Evolutionary conservation across 2,797 vertebrate genomes (phyloP), one percentile per base, ranked within the genome.

Genomic region (Astyanax mexicanus): DNA sequence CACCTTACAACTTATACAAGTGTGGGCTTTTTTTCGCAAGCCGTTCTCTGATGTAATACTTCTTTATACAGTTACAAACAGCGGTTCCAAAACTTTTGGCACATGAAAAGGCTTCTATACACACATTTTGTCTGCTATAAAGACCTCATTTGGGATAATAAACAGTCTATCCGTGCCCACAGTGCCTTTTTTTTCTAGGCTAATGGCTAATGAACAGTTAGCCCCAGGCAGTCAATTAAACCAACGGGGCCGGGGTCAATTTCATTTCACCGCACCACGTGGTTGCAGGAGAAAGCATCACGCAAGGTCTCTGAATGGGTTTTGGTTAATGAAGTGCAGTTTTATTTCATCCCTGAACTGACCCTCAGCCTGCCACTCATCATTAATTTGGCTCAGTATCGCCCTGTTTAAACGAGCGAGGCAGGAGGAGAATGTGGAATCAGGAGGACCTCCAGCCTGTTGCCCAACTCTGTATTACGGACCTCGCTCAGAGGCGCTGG

Each of bases 121-220:
- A 69, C 69, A 51, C 17, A 40, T 69, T 27, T 32, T 17, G 25
- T 15, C 27, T 38, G 37, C 37, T 21, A 32, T 61, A 9, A 37
- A 37, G 32, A 61, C 8, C 42, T 58, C 52, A 72, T 44, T 54
- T 67, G 69, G 7, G 42, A 25, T 8, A 6, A 45, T 54, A 54
- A 61, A 60, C 23, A 23, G 12, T 62, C 57, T 71, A 45, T 67
- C 38, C 19, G 12, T 40, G 17, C 38, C 69, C 51, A 23, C 58
- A 32, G 51, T 42, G 52, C 51, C 61, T 67, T 61, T 32, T 64
- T 66, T n/a, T 13, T n/a, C n/a, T n/a, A n/a, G n/a, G n/a, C n/a
- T n/a, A n/a, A n/a, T 5, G 51, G 47, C 52, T 78, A 72, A 78
- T 78, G 44, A 72, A 23, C 69, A 49, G 42, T 78, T 72, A 40